Evolutionary conservation across 2,797 vertebrate species (phyloP).

Genomic region (Danio kyathit): DNA sequence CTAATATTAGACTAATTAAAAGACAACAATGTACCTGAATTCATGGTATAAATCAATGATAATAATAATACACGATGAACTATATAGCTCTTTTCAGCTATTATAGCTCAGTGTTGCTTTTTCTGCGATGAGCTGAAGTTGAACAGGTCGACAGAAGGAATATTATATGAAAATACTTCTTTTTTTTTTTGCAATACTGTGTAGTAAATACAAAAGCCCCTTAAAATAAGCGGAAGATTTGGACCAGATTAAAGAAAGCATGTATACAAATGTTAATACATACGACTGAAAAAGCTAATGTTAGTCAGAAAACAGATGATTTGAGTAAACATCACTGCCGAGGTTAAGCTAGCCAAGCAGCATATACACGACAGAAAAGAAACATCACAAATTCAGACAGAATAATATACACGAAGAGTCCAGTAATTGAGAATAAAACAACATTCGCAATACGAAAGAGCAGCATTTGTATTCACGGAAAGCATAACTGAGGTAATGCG

Average conservation of each 20-base stretch:
- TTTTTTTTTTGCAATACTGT: not conserved
- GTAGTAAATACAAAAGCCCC: not conserved
- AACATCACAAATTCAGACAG: not conserved
- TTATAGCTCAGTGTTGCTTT: not conserved
- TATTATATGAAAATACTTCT: not conserved
- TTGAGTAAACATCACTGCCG: not conserved
- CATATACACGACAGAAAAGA: not conserved
- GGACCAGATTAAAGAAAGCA: not conserved
- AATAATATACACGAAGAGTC: not conserved
- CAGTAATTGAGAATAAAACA: fast-evolving
- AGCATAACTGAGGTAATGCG: not conserved
- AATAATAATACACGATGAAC: not conserved
- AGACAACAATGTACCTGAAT: too few relatives aligned
- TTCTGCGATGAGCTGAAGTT: not conserved
- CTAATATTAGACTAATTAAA: not conserved
- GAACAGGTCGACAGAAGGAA: not conserved
- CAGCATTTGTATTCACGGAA: too few relatives aligned
- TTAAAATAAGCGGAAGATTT: not conserved
- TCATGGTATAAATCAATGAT: not conserved
- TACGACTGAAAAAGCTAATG: not conserved
- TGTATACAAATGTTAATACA: not conserved
- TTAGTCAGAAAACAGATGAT: not conserved
- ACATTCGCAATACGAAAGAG: not conserved
- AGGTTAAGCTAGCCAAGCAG: not conserved
- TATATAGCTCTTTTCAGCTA: not conserved